phyloP scores from a whole-genome alignment of 2,888 invertebrate species.

The Halocaridina rubra region DNA sequence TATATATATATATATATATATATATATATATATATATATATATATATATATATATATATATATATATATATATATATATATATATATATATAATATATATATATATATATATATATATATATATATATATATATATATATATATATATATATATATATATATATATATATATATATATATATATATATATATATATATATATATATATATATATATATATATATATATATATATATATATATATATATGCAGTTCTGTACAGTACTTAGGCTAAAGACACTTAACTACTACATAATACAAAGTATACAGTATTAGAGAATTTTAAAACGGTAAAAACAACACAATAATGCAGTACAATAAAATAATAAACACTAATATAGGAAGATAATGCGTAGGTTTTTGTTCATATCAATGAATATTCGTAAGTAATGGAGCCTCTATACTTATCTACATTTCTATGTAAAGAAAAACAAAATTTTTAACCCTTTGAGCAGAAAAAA shows the following conservation, averaged over 20 bases:
- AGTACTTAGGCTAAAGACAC: too few relatives aligned
- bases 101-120: slow-evolving; percentile 2
- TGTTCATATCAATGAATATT: too few relatives aligned
- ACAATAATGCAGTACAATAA: too few relatives aligned
- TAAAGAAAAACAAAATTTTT: neutral
- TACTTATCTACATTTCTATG: neutral
- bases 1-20: too few relatives aligned
- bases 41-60: too few relatives aligned
- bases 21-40: too few relatives aligned
- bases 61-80: neutral
- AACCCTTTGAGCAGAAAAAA: neutral
- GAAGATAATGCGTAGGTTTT: too few relatives aligned
- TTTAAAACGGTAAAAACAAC: too few relatives aligned
- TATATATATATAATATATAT: neutral
- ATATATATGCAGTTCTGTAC: neutral
- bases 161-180: slow-evolving; percentile 3
- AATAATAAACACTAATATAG: too few relatives aligned
- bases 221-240: slow-evolving; percentile 8
- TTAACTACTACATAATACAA: too few relatives aligned
- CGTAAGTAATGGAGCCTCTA: neutral
- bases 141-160: neutral
- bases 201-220: neutral
- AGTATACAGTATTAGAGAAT: too few relatives aligned
- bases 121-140: neutral
- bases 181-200: neutral